phyloP scores from a whole-genome alignment of 2,797 vertebrate genomes.

The Macropodus opercularis region DNA sequence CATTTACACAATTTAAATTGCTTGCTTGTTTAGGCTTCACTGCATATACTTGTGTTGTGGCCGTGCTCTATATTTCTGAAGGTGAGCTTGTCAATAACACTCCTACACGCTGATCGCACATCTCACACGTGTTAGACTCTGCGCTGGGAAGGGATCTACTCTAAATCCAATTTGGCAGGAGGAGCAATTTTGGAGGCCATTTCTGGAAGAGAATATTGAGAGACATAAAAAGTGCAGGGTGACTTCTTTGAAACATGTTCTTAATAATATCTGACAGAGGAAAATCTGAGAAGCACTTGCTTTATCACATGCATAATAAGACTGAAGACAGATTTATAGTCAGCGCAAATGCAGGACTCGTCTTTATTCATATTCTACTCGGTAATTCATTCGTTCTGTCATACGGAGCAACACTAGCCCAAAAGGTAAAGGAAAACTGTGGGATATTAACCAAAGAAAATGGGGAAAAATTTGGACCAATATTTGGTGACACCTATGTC shows the following conservation, averaged over 20 bases:
- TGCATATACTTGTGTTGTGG: constrained; percentile 5
- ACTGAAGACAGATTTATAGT: neutral
- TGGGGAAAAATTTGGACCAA: no score
- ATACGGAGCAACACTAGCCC: no score
- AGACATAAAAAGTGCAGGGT: neutral
- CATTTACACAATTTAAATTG: constrained; percentile 1
- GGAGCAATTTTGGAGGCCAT: neutral
- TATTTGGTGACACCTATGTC: no score
- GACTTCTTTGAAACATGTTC: neutral
- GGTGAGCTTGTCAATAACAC: neutral
- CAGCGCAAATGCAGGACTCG: neutral
- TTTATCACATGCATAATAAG: neutral
- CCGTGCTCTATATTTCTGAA: constrained; percentile 2
- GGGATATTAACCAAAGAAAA: no score
- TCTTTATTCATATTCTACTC: no score
- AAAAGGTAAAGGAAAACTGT: no score
- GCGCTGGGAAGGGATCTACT: neutral
- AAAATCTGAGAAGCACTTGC: neutral
- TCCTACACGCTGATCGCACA: constrained; percentile 4
- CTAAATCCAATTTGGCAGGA: constrained; percentile 2
- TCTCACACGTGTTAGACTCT: neutral
- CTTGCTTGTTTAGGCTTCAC: constrained; percentile 8
- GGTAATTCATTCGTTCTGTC: no score
- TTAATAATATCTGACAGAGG: constrained; percentile 8
- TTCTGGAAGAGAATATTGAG: neutral